phyloP scores from a whole-genome alignment of 2,797 vertebrate genomes.

The Poecilia wingei region DNA sequence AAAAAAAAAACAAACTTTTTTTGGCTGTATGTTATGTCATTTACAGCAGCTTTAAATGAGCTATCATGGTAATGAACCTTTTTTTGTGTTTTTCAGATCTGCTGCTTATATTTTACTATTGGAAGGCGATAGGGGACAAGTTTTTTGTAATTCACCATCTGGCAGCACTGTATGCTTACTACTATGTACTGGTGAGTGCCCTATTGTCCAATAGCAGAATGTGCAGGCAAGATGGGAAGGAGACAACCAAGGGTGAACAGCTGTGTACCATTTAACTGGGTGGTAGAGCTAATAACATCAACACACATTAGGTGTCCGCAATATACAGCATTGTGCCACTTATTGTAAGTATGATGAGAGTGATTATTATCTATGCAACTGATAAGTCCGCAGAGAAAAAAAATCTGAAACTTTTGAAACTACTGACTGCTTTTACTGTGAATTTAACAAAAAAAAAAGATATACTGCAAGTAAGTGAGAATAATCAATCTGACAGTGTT shows the following conservation, averaged over 20 bases:
- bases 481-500: not conserved
- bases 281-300: slow-evolving; percentile 7
- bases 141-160: slow-evolving; percentile 96
- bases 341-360: slow-evolving; percentile 10
- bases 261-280: slow-evolving; percentile 51
- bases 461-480: not conserved
- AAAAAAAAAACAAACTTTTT: not conserved
- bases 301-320: not conserved
- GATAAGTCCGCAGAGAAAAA: not conserved
- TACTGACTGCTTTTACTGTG: not conserved
- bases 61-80: slow-evolving; percentile 17
- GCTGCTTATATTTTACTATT: slow-evolving; percentile 95
- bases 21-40: no score
- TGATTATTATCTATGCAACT: not conserved
- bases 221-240: slow-evolving; percentile 80
- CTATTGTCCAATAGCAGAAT: slow-evolving; percentile 80
- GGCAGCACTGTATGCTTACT: slow-evolving; percentile 93
- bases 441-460: not conserved
- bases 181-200: slow-evolving; percentile 97
- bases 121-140: slow-evolving; percentile 97
- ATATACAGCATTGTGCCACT: not conserved
- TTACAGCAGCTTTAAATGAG: not conserved
- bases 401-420: not conserved
- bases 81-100: slow-evolving; percentile 85
- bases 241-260: slow-evolving; percentile 81